Evolutionary conservation across 2,113 vertebrate species (phyloP).

Genomic region (Oreotrochilus melanogaster): DNA sequence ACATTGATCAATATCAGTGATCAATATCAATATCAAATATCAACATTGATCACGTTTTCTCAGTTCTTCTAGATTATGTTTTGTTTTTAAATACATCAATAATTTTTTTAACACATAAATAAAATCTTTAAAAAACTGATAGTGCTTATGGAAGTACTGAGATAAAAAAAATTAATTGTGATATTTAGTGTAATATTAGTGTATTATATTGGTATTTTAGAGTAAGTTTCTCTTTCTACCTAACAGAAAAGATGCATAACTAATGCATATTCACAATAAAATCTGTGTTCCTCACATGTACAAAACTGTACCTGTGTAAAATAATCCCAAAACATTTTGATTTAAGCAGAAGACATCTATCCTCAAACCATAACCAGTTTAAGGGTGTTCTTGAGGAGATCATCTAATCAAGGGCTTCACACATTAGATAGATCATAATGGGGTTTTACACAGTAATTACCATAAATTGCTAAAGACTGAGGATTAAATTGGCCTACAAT

Average conservation of each 20-base stretch:
- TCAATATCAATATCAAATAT: neutral
- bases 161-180: neutral
- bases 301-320: neutral
- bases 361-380: neutral
- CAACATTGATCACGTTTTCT: neutral
- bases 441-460: neutral
- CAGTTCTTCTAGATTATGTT: neutral
- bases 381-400: neutral
- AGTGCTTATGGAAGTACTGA: neutral
- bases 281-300: neutral
- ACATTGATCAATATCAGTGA: neutral
- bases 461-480: neutral
- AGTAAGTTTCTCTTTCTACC: neutral
- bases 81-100: neutral
- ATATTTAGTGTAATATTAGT: neutral
- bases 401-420: neutral
- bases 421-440: neutral
- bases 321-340: neutral
- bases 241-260: neutral
- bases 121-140: neutral
- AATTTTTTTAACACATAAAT: neutral
- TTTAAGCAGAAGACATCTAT: neutral
- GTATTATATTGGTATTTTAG: neutral
- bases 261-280: neutral
- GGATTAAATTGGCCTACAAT: neutral